Base-by-base conservation (phyloP, 2,888 invertebrate species). In the Neuroscelio doddi region DNA sequence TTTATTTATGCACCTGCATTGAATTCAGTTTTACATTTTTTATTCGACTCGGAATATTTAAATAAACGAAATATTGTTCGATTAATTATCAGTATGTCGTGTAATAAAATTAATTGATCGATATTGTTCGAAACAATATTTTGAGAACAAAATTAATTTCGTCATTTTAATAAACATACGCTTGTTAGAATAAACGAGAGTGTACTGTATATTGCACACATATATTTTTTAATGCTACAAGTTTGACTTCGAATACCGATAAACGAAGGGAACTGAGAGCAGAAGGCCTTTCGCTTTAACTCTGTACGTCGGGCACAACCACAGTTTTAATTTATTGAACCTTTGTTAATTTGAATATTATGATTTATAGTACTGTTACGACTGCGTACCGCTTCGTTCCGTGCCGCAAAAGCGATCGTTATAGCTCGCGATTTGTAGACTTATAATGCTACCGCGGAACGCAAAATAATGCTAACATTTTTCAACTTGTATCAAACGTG, bases 311-410 rank as follows among this genome's bases (percentile, higher is more conserved):
- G 59, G 64, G 52, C 52, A 64, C 68, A 68, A 71, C 69, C 69
- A 61, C 71, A 67, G 71, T 69, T 73, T 70, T 73, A 74, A 74
- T 73, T 74, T 74, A 74, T 72, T 68, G 73, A 73, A 70, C 71
- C 71, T 73, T 73, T 73, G 72, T 73, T 73, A 71, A 75, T 75
- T 75, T 75, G 72, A 71, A 72, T 71, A 73, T 71, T 75, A 71
- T 73, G 73, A 73, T 75, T 73, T 74, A 74, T 72, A 66, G 74
- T 69, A 71, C 71, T 71, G 72, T 74, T 72, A 74, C 71, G 71
- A 71, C 70, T 70, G 65, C 47, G 55, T 50, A 16, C 17, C 32
- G 50, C 26, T 49, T 68, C 64, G 51, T 45, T 59, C 47, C 55
- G 38, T 9, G 41, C 26, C 36, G 27, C 34, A 57, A 17, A 56